Percentiles rank a stretch among this genome's conserved stretches.
phyloP scores from a whole-genome alignment of 2,113 vertebrate genomes.

The Genyomyrus donnyi region DNA sequence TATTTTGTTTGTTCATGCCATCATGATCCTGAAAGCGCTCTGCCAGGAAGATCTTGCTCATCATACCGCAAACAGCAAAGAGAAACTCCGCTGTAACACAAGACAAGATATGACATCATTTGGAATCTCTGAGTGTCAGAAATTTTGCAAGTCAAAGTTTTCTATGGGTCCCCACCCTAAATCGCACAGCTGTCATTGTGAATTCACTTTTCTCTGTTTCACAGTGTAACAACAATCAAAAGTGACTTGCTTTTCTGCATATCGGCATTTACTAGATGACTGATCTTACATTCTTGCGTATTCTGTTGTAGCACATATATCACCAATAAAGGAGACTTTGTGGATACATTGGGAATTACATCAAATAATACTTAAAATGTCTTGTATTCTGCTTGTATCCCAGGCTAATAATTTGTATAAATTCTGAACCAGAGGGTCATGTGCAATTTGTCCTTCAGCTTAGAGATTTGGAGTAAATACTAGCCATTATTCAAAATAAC shows the following conservation, averaged over 20 bases:
- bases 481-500: background rate
- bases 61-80: background rate
- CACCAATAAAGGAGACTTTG: background rate
- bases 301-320: background rate
- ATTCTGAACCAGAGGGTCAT: background rate
- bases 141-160: background rate
- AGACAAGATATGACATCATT: constrained; percentile 5
- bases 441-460: background rate
- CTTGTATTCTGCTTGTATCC: background rate
- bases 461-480: background rate
- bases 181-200: background rate
- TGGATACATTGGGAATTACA: background rate
- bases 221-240: background rate
- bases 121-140: background rate
- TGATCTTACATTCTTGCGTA: background rate
- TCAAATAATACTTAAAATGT: background rate
- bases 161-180: background rate
- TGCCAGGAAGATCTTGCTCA: background rate
- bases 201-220: background rate
- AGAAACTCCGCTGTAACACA: background rate
- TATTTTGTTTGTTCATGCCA: background rate
- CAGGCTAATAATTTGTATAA: background rate
- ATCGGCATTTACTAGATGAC: background rate
- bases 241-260: background rate
- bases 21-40: background rate